These are phyloP conservation scores for Spatula clypeata DNA, from an alignment of 2,797 vertebrate species.

Conservation along the genomic window DNA sequence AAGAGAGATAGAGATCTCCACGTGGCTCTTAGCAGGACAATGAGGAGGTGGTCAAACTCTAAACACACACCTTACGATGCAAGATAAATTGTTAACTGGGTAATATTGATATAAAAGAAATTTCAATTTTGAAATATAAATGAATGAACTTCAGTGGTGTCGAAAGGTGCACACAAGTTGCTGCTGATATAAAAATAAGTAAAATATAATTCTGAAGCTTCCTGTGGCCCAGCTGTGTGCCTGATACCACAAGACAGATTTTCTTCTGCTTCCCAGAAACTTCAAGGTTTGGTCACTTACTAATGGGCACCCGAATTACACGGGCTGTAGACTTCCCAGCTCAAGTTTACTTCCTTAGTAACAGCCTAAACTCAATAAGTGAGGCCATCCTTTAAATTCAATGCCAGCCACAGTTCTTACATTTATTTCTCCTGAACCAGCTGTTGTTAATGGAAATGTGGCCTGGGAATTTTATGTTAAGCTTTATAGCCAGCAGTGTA, in stretches of 20 bases:
- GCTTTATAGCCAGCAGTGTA: not conserved
- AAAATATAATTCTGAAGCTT: not conserved
- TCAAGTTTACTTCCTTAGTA: not conserved
- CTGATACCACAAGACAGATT: not conserved
- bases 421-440: not conserved
- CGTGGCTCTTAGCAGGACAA: not conserved
- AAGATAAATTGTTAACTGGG: not conserved
- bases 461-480: not conserved
- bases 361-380: not conserved
- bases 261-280: not conserved
- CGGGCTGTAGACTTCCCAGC: not conserved
- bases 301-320: not conserved
- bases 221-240: not conserved
- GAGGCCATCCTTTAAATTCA: not conserved
- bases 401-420: not conserved
- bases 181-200: not conserved
- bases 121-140: not conserved
- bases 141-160: not conserved
- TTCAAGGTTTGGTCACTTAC: not conserved
- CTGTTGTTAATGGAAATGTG: not conserved
- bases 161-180: not conserved
- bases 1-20: not conserved
- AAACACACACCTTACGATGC: rapidly evolving
- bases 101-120: not conserved
- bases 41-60: not conserved